Evolutionary conservation across 2,888 invertebrate species (phyloP).

Genomic region (Phrixothrix hirtus): DNA sequence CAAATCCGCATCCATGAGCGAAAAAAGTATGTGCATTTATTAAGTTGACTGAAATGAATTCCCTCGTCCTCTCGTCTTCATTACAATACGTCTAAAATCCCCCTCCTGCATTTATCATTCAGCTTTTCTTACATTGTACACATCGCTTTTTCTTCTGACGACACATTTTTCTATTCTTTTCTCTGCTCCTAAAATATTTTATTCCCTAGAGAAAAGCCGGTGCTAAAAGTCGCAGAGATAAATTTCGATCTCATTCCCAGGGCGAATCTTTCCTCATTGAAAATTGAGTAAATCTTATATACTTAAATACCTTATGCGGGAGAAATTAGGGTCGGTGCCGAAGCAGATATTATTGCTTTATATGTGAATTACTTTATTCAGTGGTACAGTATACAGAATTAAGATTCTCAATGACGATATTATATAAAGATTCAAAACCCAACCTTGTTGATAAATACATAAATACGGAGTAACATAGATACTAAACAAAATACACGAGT

Average conservation of each 20-base stretch:
- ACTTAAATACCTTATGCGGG: slow-evolving; percentile 19
- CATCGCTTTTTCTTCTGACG: slow-evolving; percentile 48
- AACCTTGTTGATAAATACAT: slow-evolving; percentile 21
- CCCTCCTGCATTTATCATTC: slow-evolving; percentile 47
- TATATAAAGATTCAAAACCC: slow-evolving; percentile 13
- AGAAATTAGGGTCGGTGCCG: slow-evolving; percentile 21
- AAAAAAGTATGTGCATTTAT: slow-evolving; percentile 45
- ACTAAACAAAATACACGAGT: slow-evolving; percentile 18
- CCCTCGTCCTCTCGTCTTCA: slow-evolving; percentile 44
- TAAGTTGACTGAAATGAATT: slow-evolving; percentile 46
- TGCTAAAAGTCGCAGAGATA: slow-evolving; percentile 32
- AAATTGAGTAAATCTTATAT: slow-evolving; percentile 30
- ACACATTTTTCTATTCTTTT: slow-evolving; percentile 48
- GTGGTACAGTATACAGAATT: slow-evolving; percentile 18
- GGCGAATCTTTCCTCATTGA: slow-evolving; percentile 26
- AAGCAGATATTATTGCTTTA: slow-evolving; percentile 18
- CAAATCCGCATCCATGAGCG: slow-evolving; percentile 26
- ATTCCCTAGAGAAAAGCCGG: slow-evolving; percentile 39
- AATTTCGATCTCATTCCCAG: slow-evolving; percentile 30
- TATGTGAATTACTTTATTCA: slow-evolving; percentile 19
- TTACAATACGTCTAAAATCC: slow-evolving; percentile 46
- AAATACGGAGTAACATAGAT: slow-evolving; percentile 13
- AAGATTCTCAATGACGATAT: slow-evolving; percentile 17
- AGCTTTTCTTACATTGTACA: slow-evolving; percentile 47
- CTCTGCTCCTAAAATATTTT: slow-evolving; percentile 45